Evolutionary conservation across 2,888 invertebrate species (phyloP).

Genomic region (Ephialtes manifestator): DNA sequence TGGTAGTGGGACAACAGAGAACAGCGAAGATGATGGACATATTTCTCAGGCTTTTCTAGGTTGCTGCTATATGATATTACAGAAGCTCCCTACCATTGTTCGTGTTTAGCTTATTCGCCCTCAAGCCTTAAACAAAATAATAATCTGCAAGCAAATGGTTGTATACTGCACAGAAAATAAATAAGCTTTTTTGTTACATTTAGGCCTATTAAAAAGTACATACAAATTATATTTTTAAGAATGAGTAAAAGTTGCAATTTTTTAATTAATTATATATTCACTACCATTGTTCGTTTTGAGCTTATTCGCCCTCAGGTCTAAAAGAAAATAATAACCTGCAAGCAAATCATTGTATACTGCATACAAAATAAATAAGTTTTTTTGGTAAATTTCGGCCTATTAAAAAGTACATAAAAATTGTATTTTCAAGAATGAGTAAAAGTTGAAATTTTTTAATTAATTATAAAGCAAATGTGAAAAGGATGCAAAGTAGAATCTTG

Average conservation of each 20-base stretch:
- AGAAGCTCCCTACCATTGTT: not conserved
- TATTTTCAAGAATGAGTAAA: not conserved
- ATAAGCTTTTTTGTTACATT: not conserved
- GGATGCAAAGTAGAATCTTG: too few relatives aligned
- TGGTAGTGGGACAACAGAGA: not conserved
- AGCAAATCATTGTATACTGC: not conserved
- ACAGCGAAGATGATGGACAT: constrained; percentile 7
- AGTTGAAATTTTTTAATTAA: not conserved
- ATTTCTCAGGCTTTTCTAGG: constrained; percentile 15
- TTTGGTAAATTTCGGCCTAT: not conserved
- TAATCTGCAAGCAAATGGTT: not conserved
- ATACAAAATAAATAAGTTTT: not conserved
- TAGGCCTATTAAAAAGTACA: not conserved
- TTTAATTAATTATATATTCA: not conserved
- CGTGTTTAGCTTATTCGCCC: not conserved
- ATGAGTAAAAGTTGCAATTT: not conserved
- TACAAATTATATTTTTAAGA: not conserved
- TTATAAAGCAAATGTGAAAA: too few relatives aligned
- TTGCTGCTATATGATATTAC: not conserved
- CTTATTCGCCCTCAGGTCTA: not conserved
- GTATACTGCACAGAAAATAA: not conserved
- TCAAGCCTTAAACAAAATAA: not conserved
- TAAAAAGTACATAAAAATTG: not conserved
- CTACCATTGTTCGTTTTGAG: not conserved
- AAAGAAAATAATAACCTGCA: not conserved